Percentiles rank a stretch among this genome's conserved stretches.
phyloP scores from a whole-genome alignment of 2,888 invertebrate genomes.

The Tiliacea citrago region DNA sequence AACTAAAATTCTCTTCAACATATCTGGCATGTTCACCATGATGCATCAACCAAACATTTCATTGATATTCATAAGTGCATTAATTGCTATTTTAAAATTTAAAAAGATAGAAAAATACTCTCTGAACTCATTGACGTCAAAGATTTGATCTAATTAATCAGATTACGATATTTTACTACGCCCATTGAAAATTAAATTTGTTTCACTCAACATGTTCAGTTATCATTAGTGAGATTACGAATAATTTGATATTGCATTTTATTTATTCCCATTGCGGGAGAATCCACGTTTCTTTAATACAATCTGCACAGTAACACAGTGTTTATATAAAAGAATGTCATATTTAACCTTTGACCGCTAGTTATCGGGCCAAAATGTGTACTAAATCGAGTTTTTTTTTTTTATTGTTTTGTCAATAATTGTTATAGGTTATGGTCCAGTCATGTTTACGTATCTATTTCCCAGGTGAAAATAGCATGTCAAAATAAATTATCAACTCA shows the following conservation, averaged over 20 bases:
- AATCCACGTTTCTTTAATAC: slow-evolving; percentile 24
- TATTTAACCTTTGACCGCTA: slow-evolving; percentile 44
- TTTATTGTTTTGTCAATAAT: slow-evolving; percentile 37
- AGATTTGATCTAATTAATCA: slow-evolving; percentile 83
- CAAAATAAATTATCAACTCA: slow-evolving; percentile 14
- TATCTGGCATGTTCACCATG: slow-evolving; percentile 89
- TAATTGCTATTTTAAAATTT: slow-evolving; percentile 85
- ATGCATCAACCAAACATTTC: slow-evolving; percentile 88
- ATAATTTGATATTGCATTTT: slow-evolving; percentile 61
- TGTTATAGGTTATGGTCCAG: slow-evolving; percentile 27
- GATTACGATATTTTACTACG: slow-evolving; percentile 79
- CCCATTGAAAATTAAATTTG: slow-evolving; percentile 77
- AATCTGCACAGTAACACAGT: slow-evolving; percentile 25
- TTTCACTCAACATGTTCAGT: slow-evolving; percentile 72
- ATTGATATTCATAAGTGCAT: slow-evolving; percentile 88
- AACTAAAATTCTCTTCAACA: slow-evolving; percentile 90
- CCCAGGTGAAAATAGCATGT: slow-evolving; percentile 22
- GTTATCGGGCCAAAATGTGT: slow-evolving; percentile 7
- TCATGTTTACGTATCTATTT: slow-evolving; percentile 32
- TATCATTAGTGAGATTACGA: slow-evolving; percentile 86
- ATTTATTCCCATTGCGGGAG: slow-evolving; percentile 20
- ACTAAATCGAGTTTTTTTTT: slow-evolving; percentile 1
- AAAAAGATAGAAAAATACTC: slow-evolving; percentile 90
- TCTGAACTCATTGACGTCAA: slow-evolving; percentile 85
- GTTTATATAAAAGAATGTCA: slow-evolving; percentile 20